A percentile compares a stretch with the other conserved stretches of the same genome.
phyloP scores from a whole-genome alignment of 2,113 vertebrate species.

The Hipposideros armiger region DNA sequence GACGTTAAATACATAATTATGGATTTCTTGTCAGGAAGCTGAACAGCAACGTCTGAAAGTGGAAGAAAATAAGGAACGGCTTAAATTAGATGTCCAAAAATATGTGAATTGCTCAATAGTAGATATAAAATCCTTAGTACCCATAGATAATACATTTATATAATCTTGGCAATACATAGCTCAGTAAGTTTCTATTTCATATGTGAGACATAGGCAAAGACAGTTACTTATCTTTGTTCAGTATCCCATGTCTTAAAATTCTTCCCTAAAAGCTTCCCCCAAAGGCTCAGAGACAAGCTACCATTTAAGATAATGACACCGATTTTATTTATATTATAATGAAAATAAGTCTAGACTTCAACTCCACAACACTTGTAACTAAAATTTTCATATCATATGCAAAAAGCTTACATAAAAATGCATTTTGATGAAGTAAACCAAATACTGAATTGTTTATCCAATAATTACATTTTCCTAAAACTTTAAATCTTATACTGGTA shows the following conservation, averaged over 20 bases:
- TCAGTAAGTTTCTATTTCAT: not conserved
- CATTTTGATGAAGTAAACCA: constrained; percentile 45
- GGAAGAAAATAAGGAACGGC: constrained; percentile 71
- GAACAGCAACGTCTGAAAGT: constrained; percentile 95
- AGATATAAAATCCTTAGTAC: not conserved
- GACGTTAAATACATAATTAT: constrained; percentile 99
- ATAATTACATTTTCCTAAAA: constrained; percentile 32
- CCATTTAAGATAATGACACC: not conserved
- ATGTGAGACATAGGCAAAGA: not conserved
- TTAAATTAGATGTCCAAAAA: constrained; percentile 56
- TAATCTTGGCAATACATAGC: not conserved
- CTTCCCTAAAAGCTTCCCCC: not conserved
- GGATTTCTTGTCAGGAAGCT: constrained; percentile 98
- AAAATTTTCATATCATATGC: not conserved
- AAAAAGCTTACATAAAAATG: not conserved
- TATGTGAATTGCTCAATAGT: not conserved
- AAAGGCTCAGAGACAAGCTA: constrained; percentile 1
- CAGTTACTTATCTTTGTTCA: not conserved
- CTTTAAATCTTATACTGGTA: not conserved
- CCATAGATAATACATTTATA: constrained; percentile 27
- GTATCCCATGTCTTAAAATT: constrained; percentile 32
- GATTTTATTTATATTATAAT: not conserved
- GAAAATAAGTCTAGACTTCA: constrained; percentile 18
- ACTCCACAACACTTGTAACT: not conserved
- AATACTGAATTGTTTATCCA: not conserved